Percentiles rank a stretch among this genome's conserved stretches.
phyloP scores from a whole-genome alignment of 2,113 vertebrate species.

The Tupaia tana region DNA sequence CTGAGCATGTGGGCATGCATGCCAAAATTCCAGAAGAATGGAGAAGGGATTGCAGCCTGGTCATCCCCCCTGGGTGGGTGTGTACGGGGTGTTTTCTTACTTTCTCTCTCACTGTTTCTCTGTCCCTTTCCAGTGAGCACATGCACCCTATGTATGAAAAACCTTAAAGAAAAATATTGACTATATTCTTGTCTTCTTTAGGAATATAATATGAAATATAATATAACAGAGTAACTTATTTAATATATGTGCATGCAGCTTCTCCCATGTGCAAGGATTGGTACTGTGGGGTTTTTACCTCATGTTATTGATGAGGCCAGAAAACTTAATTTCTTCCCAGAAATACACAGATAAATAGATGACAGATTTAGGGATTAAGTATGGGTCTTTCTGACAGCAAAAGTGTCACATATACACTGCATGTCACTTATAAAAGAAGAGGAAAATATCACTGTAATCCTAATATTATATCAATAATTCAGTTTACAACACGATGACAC shows the following conservation, averaged over 20 bases:
- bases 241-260: neutral
- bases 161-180: too few relatives aligned
- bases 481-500: neutral
- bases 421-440: neutral
- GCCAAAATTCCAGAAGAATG: too few relatives aligned
- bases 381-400: neutral
- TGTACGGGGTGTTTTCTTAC: too few relatives aligned
- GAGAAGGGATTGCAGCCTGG: too few relatives aligned
- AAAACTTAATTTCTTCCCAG: conserved; percentile 1
- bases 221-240: neutral
- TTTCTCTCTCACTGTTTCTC: too few relatives aligned
- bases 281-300: neutral
- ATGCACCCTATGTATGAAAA: too few relatives aligned
- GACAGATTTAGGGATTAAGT: neutral
- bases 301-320: neutral
- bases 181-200: neutral
- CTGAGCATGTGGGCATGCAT: too few relatives aligned
- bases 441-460: neutral
- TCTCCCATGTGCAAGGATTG: neutral
- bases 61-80: too few relatives aligned
- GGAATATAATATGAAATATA: neutral
- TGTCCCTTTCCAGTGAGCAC: too few relatives aligned
- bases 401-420: rapidly evolving
- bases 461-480: conserved; percentile 3
- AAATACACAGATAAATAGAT: neutral